Conservation (phyloP, 2,113 vertebrate genomes). For the Terrapene triunguis region DNA sequence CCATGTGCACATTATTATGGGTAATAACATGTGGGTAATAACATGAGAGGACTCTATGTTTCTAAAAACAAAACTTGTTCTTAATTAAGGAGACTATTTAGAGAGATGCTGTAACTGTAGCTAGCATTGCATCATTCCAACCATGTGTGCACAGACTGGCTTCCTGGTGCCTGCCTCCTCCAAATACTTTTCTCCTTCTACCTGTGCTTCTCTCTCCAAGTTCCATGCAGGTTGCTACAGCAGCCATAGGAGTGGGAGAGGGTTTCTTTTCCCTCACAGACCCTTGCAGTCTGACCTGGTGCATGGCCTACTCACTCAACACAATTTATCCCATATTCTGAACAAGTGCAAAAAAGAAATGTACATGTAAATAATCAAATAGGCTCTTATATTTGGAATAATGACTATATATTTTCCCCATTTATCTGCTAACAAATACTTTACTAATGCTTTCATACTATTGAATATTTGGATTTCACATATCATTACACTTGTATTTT, state of each 20-base stretch:
- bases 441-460: background rate
- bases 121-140: background rate
- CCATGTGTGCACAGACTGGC: background rate
- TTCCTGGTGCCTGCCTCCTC: background rate
- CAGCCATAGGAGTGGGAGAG: background rate
- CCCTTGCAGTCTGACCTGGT: background rate
- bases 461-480: background rate
- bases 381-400: rapidly evolving
- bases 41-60: background rate
- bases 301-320: background rate
- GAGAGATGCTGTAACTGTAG: background rate
- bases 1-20: background rate
- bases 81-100: background rate
- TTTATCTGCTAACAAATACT: background rate
- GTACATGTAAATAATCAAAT: background rate
- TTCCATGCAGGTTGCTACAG: background rate
- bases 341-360: constrained; percentile 20
- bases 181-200: background rate
- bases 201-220: background rate
- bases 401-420: rapidly evolving
- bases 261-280: background rate
- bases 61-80: background rate
- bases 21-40: background rate
- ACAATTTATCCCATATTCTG: background rate
- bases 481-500: background rate